phyloP scores from a whole-genome alignment of 2,113 vertebrate species.

The Entomyzon cyanotis region DNA sequence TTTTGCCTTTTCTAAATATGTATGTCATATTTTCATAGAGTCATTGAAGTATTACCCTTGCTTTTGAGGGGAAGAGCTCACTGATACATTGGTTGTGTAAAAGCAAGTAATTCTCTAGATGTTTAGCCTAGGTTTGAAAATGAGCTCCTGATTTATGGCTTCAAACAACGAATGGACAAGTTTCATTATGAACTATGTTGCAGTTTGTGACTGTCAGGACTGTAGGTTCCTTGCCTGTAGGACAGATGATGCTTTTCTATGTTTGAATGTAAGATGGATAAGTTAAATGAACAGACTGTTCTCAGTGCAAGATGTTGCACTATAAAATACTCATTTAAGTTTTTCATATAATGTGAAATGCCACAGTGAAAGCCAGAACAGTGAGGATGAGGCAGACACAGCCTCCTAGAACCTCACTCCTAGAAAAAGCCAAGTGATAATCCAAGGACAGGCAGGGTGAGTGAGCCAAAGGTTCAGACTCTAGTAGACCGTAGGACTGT shows the following conservation, averaged over 20 bases:
- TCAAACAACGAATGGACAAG: neutral
- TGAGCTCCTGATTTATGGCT: neutral
- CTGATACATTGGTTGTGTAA: neutral
- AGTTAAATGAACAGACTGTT: neutral
- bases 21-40: neutral
- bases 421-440: neutral
- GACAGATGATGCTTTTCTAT: neutral
- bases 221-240: neutral
- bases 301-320: neutral
- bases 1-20: neutral
- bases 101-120: neutral
- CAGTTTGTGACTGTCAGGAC: neutral
- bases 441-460: neutral
- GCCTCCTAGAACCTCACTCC: neutral
- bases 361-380: neutral
- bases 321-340: neutral
- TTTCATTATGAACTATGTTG: neutral
- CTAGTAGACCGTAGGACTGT: neutral
- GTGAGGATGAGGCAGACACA: neutral
- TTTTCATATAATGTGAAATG: neutral
- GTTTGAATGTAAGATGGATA: neutral
- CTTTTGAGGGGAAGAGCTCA: neutral
- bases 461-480: neutral
- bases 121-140: neutral
- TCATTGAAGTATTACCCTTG: neutral